Base-by-base conservation (phyloP, 2,888 invertebrate genomes). In the Pollenia labialis region DNA sequence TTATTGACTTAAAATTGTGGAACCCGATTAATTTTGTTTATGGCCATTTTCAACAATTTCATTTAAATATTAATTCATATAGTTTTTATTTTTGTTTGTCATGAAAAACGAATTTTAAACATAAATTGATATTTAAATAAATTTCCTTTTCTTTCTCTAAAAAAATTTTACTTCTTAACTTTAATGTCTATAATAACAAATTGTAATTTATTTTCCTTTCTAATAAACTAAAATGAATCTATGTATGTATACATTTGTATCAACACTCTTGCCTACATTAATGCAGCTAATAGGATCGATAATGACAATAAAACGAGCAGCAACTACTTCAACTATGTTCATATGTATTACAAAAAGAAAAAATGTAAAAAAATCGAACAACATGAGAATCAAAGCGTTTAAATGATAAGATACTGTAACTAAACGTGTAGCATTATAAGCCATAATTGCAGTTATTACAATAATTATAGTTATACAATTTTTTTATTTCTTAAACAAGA, bases 231-330 rank as follows among this genome's bases (percentile, higher is more conserved):
- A 32, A 32, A 6, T 0, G 1, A 32, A 32, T 32, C 32, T 32
- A 32, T 32, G 32, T 32, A 32, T 32, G 32, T 32, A 32, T 32
- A 32, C 32, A 6, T 32, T 32, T 4, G 16, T 62, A 62, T 42
- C 10, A 32, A 23, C 32, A 50, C 50, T 40, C 42, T 69, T 40
- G 40, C 12, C n/a, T 42, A 52, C 12, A 40, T 52, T 52, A 72
- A 18, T 58, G 44, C 56, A 81, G 11, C 40, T 11, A 66, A 75
- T 68, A 23, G 71, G 50, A 84, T 84, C 83, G 83, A 84, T 84
- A 84, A 72, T 79, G 66, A n/a, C 64, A 66, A 56, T 56, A 54
- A 84, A 82, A 84, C 52, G 40, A 32, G 44, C 48, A 68, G 10
- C 66, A 16, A 60, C 48, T 72, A 48, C 62, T 64, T 44, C 12